Evolutionary conservation across 2,797 vertebrate genomes (phyloP).

Genomic region (Coreius guichenoti): DNA sequence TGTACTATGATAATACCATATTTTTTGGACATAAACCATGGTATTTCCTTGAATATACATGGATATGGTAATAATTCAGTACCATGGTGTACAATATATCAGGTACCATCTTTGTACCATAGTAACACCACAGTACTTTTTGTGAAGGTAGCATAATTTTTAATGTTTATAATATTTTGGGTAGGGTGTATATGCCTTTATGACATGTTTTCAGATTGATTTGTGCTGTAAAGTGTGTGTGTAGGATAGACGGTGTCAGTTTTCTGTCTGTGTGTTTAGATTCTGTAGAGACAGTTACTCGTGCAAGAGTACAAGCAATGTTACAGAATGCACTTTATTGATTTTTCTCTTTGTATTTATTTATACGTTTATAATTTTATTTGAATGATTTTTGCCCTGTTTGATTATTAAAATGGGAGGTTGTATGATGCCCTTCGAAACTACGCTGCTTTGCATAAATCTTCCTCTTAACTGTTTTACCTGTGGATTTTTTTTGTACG

Average conservation of each 20-base stretch:
- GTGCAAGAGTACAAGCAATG: conserved; percentile 37
- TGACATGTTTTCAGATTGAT: conserved; percentile 1
- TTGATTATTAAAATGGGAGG: not conserved
- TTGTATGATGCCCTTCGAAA: not conserved
- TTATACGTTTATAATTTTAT: conserved; percentile 5
- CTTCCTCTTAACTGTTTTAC: conserved; percentile 27
- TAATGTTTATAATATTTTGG: conserved; percentile 3
- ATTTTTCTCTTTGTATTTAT: conserved; percentile 55
- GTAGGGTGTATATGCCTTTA: conserved; percentile 16
- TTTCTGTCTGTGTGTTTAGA: conserved; percentile 46
- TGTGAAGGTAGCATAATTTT: not conserved
- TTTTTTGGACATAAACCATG: not conserved
- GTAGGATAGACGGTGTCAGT: conserved; percentile 40
- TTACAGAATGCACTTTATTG: conserved; percentile 72
- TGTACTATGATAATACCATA: not conserved
- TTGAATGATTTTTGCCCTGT: conserved; percentile 14
- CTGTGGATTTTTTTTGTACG: conserved; percentile 26
- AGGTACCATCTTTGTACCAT: not conserved
- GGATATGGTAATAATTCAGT: not conserved
- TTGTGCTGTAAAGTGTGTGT: conserved; percentile 34
- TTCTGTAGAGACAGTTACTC: conserved; percentile 51
- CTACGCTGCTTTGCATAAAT: conserved; percentile 5
- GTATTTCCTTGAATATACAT: not conserved
- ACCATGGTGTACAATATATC: not conserved
- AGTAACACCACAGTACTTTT: not conserved